Evolutionary conservation across 2,888 invertebrate species (phyloP).

Genomic region (Cheilosia impressa): DNA sequence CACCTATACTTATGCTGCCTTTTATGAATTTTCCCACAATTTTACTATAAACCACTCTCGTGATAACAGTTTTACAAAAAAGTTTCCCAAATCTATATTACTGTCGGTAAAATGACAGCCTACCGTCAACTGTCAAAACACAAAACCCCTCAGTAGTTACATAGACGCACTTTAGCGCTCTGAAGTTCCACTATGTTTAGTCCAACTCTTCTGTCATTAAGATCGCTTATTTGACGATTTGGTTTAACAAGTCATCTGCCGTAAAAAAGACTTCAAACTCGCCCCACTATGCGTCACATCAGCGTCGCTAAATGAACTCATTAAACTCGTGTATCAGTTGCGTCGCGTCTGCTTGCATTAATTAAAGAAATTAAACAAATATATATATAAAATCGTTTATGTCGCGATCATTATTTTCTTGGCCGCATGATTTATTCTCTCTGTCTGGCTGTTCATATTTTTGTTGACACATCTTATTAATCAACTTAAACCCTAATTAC

Average conservation of each 20-base stretch:
- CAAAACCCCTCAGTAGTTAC: too few relatives aligned
- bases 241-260: neutral
- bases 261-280: neutral
- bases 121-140: too few relatives aligned
- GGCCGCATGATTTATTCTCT: neutral
- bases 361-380: neutral
- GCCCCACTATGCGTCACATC: neutral
- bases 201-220: too few relatives aligned
- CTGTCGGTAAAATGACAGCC: too few relatives aligned
- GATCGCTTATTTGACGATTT: too few relatives aligned
- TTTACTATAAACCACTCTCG: too few relatives aligned
- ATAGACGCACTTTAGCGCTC: too few relatives aligned
- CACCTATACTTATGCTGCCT: too few relatives aligned
- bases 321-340: neutral
- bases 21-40: too few relatives aligned
- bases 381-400: neutral
- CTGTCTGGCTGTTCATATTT: slow-evolving; percentile 1
- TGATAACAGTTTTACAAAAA: too few relatives aligned
- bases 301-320: slow-evolving; percentile 2
- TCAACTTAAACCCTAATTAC: slow-evolving; percentile 27
- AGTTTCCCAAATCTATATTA: too few relatives aligned
- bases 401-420: slow-evolving; percentile 15
- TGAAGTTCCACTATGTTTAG: too few relatives aligned
- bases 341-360: slow-evolving; percentile 3
- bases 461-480: slow-evolving; percentile 30